These are phyloP conservation scores for Mirounga angustirostris DNA, from an alignment of 2,113 vertebrate genomes.

Conservation along the genomic window DNA sequence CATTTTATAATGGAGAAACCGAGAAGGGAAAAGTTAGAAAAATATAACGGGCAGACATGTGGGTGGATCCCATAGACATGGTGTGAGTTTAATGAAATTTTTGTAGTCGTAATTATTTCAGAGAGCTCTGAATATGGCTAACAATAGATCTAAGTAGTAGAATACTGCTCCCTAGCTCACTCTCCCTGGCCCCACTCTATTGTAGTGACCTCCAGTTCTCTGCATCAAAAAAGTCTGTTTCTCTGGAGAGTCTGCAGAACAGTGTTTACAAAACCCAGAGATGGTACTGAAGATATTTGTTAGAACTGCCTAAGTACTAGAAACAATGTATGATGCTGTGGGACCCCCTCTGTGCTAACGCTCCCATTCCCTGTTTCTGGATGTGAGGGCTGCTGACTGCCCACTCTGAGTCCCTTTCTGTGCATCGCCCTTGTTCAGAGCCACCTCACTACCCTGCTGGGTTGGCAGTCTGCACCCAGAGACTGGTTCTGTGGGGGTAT, in stretches of 20 bases:
- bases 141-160: background rate
- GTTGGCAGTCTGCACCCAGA: background rate
- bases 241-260: background rate
- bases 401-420: background rate
- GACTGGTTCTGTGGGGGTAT: background rate
- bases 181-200: background rate
- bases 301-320: background rate
- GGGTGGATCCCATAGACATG: background rate
- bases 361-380: background rate
- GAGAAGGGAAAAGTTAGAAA: constrained; percentile 69
- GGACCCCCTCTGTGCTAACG: background rate
- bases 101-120: constrained; percentile 25
- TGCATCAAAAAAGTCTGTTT: background rate
- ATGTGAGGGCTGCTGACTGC: too few relatives aligned
- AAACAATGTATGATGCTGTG: background rate
- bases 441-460: too few relatives aligned
- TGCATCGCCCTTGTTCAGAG: background rate
- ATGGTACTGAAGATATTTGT: background rate
- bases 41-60: constrained; percentile 33
- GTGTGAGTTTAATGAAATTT: constrained; percentile 36
- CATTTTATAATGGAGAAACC: constrained; percentile 66
- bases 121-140: background rate
- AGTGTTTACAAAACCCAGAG: background rate
- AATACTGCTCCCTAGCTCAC: background rate
- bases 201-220: background rate